Base-by-base conservation (phyloP, 2,113 vertebrate species). In the Campylorhamphus procurvoides region DNA sequence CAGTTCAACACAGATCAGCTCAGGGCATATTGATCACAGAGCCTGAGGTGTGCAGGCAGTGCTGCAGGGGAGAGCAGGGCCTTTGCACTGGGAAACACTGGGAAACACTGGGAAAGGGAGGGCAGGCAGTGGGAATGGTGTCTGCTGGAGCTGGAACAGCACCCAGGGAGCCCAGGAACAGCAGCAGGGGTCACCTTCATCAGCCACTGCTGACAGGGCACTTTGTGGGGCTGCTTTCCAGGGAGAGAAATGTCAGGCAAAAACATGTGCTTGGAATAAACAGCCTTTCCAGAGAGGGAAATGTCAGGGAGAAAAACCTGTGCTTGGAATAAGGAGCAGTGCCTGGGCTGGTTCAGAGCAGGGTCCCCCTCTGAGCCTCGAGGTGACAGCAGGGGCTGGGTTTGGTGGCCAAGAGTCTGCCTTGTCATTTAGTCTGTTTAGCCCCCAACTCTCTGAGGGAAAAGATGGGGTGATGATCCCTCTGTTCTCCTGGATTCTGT, bases 151-250 rank as follows among this genome's bases (percentile, higher is more conserved):
- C 89, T 63, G 68, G 31, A 92, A 12, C 6, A 49, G 88, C 75
- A 44, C 59, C 89, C 68, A 82, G 87, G 87, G 89, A 96, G 47
- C 63, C 68, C 46, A 63, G 37, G 46, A 95, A 86, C 93, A 95
- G 87, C 94, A 77, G 55, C 59, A 93, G 94, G 77, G 94, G 64
- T 74, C 95, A 94, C 89, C 92, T 96, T 87, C 88, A 53, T 87
- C 66, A 94, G 17, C 5, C 2, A 80, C 39, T 69, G 97, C 96
- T 97, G 89, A 94, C 82, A n/a, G 68, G 79, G 86, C 90, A 71
- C 66, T 92, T 46, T 62, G 12, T 3, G 7, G 20, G 22, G 77
- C 76, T 76, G 88, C 62, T 75, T 92, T 69, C 53, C 23, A 6
- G n/a, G 40, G 44, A 42, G 44, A 62, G 27, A 69, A 87, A 67